These are phyloP conservation scores for Ceratotherium simum DNA, from an alignment of 2,113 vertebrate species.

Conservation along the genomic window DNA sequence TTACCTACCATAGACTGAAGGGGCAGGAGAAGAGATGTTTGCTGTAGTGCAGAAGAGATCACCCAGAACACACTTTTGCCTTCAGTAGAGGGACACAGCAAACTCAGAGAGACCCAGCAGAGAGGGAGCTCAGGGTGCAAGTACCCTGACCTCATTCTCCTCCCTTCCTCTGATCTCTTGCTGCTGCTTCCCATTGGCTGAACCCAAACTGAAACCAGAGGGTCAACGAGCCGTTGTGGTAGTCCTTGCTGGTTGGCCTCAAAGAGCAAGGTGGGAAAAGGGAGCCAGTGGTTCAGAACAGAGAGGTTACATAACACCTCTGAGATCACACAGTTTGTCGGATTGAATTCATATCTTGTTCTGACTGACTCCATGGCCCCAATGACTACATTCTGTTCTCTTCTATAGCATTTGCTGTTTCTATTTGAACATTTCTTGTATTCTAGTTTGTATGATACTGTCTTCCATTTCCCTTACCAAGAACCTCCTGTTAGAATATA, in stretches of 20 bases:
- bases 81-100: neutral
- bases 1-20: neutral
- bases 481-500: neutral
- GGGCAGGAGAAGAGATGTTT: neutral
- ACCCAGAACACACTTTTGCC: neutral
- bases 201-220: neutral
- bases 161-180: neutral
- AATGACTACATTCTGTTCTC: neutral
- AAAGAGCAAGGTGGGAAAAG: neutral
- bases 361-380: neutral
- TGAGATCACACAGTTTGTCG: neutral
- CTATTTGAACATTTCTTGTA: neutral
- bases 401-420: neutral
- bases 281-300: neutral
- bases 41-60: neutral
- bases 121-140: no score
- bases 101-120: neutral
- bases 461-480: neutral
- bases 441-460: neutral
- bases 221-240: neutral
- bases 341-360: neutral
- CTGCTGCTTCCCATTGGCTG: neutral
- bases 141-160: neutral
- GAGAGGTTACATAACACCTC: neutral
- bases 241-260: neutral